Percentiles rank a stretch among this genome's conserved stretches.
Evolutionary conservation across 2,797 vertebrate species (phyloP).

Genomic region (Pampus argenteus): DNA sequence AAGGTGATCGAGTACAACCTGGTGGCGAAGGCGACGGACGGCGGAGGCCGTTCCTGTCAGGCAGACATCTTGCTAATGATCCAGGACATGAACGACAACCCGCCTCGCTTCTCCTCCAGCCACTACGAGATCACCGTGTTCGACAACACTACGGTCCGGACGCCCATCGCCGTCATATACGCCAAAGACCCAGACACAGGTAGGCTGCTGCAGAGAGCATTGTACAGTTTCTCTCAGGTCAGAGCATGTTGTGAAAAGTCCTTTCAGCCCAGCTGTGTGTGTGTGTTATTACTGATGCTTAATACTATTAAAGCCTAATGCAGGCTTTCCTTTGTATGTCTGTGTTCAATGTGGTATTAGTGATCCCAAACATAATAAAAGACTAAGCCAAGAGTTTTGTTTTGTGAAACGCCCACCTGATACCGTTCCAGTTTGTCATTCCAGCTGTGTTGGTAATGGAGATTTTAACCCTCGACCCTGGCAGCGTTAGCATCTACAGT

Average conservation of each 20-base stretch:
- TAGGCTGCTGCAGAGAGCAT: slow-evolving; percentile 61
- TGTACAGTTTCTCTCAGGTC: slow-evolving; percentile 26
- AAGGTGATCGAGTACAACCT: slow-evolving; percentile 85
- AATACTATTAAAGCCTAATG: slow-evolving; percentile 1
- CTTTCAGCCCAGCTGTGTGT: background rate
- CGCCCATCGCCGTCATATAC: slow-evolving; percentile 91
- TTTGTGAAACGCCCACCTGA: slow-evolving; percentile 35
- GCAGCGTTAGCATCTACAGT: background rate
- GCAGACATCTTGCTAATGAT: slow-evolving; percentile 87
- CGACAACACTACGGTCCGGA: slow-evolving; percentile 95
- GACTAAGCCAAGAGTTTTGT: slow-evolving; percentile 20
- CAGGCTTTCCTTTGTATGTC: slow-evolving; percentile 29
- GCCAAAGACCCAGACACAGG: slow-evolving; percentile 95
- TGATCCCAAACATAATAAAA: slow-evolving; percentile 41
- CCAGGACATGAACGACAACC: slow-evolving; percentile 95
- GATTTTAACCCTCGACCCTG: slow-evolving; percentile 16
- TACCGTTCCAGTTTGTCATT: background rate
- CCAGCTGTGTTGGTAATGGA: slow-evolving; percentile 9
- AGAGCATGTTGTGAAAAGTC: slow-evolving; percentile 30
- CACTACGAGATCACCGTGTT: slow-evolving; percentile 94
- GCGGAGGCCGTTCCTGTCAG: slow-evolving; percentile 95
- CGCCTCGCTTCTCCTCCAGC: slow-evolving; percentile 90
- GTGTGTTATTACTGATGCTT: background rate
- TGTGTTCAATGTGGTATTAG: background rate
- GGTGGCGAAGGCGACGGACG: slow-evolving; percentile 93